Conservation (phyloP, 53 echinoderm and acorn worm genomes). For the Actinopyga echinites region DNA sequence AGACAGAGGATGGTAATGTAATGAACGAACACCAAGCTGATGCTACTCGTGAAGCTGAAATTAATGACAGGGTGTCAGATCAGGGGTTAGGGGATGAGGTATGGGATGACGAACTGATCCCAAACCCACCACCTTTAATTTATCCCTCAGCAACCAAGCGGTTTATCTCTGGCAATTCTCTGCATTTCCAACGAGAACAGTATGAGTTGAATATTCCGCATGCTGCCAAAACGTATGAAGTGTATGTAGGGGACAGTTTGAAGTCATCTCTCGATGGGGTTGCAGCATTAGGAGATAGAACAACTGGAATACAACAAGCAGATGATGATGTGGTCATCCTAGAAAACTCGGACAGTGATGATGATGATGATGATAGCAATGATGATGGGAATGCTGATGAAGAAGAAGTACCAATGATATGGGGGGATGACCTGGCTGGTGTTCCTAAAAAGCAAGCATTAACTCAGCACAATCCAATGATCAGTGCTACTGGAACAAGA, state of each 20-base stretch:
- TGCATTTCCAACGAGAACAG: constrained; percentile 6
- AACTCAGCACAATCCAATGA: too few species aligned
- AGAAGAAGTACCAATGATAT: constrained; percentile 30
- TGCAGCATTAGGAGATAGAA: neutral
- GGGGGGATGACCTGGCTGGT: constrained; percentile 7
- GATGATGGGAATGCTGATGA: neutral
- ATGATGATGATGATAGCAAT: neutral
- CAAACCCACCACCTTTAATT: neutral
- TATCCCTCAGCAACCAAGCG: neutral
- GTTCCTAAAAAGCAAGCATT: neutral
- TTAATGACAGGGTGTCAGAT: neutral
- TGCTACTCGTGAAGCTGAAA: neutral
- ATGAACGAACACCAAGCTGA: too few species aligned
- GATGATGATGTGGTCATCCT: constrained; percentile 17
- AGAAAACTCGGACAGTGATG: constrained; percentile 2
- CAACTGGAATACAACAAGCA: neutral
- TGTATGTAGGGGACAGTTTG: neutral
- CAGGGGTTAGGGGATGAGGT: neutral
- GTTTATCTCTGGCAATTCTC: neutral
- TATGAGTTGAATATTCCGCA: neutral
- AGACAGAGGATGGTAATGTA: neutral
- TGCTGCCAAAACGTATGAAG: constrained; percentile 11
- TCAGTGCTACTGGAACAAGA: too few species aligned
- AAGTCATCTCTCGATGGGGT: neutral
- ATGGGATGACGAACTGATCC: constrained; percentile 17